These are phyloP conservation scores for Drosophila kepulauana DNA, from an alignment of 1,140 invertebrate genomes.

Conservation along the genomic window DNA sequence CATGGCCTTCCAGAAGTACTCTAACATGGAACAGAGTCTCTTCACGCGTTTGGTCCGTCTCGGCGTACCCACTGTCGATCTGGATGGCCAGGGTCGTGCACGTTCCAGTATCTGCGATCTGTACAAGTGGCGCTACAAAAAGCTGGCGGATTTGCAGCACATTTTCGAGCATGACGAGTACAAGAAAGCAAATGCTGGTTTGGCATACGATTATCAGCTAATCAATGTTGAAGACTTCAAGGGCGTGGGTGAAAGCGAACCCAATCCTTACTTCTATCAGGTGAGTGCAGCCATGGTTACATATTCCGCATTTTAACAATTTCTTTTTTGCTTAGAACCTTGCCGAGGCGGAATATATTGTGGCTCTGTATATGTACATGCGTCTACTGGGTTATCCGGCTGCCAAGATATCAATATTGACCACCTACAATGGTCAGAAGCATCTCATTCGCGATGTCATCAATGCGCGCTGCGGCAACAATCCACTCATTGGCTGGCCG, in stretches of 20 bases:
- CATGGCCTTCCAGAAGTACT: constrained; percentile 99
- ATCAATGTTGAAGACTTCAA: constrained; percentile 99
- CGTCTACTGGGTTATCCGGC: constrained; percentile 98
- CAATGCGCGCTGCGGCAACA: constrained; percentile 96
- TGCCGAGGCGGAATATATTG: constrained; percentile 99
- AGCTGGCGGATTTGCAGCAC: constrained; percentile 96
- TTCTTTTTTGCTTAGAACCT: constrained; percentile 91
- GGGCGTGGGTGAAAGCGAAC: constrained; percentile 98
- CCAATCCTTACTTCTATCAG: constrained; percentile 99
- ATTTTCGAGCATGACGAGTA: constrained; percentile 94
- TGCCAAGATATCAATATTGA: constrained; percentile 99
- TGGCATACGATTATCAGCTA: constrained; percentile 97
- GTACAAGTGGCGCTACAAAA: constrained; percentile 99
- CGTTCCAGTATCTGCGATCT: constrained; percentile 92
- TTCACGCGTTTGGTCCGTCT: constrained; percentile 98
- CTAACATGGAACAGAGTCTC: constrained; percentile 99
- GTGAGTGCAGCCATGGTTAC: constrained; percentile 84
- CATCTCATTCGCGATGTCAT: constrained; percentile 98
- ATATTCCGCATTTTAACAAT: neutral
- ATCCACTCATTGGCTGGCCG: constrained; percentile 98
- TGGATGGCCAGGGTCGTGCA: constrained; percentile 98
- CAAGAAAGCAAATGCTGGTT: constrained; percentile 95
- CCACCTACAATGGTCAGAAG: constrained; percentile 99
- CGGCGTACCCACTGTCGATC: constrained; percentile 97
- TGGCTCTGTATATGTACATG: constrained; percentile 99